Conservation (phyloP, 2,113 vertebrate species). For the rat (Rattus norvegicus) region DNA sequence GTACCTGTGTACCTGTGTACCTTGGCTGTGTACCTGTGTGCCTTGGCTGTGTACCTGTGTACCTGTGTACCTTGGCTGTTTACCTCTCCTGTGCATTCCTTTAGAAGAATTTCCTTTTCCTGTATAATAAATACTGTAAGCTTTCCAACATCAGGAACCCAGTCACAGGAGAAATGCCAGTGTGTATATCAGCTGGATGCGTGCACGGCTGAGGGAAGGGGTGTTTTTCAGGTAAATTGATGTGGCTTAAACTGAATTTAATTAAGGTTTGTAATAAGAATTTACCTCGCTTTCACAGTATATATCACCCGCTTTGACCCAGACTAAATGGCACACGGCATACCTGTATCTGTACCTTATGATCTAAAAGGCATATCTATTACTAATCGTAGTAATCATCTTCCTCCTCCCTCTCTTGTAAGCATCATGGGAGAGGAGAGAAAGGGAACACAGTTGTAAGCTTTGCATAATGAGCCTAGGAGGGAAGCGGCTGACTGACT, state of each 20-base stretch:
- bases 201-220: neutral
- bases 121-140: neutral
- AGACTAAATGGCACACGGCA: neutral
- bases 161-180: neutral
- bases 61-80: neutral
- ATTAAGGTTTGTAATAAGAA: neutral
- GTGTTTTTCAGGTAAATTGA: neutral
- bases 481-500: neutral
- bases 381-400: neutral
- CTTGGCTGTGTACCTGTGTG: neutral
- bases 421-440: neutral
- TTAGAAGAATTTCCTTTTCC: neutral
- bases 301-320: neutral
- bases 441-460: neutral
- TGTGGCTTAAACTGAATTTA: neutral
- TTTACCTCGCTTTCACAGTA: conserved; percentile 29
- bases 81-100: neutral
- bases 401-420: neutral
- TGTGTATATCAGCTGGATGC: neutral
- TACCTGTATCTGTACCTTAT: neutral
- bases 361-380: neutral
- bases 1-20: neutral
- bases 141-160: neutral
- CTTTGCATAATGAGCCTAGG: neutral
- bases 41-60: neutral